Evolutionary conservation across 2,888 invertebrate species (phyloP).

Genomic region (Stratiomys singularior): DNA sequence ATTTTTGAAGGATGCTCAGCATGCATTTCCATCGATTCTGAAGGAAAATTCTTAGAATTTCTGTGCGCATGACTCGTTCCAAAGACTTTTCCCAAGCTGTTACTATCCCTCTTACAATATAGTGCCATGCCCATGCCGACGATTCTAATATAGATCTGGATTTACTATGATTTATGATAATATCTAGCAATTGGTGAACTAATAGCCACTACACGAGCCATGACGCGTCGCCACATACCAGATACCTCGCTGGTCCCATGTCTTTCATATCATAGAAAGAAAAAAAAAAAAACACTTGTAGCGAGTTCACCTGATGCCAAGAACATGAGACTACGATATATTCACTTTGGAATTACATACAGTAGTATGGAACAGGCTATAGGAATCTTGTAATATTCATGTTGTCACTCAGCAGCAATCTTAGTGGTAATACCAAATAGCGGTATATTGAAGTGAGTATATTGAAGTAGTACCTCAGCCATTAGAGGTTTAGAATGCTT

Average conservation of each 20-base stretch:
- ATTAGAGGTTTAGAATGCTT: neutral
- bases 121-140: constrained; percentile 14
- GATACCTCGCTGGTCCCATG: constrained; percentile 41
- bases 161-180: constrained; percentile 42
- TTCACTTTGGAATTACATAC: neutral
- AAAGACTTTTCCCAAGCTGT: no score
- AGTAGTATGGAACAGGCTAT: neutral
- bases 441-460: neutral
- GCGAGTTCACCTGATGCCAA: neutral
- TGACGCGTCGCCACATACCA: neutral
- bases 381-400: neutral
- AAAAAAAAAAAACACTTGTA: no score
- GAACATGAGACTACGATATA: neutral
- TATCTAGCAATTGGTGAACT: constrained; percentile 11
- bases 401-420: constrained; percentile 1
- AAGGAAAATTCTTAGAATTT: no score
- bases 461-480: neutral
- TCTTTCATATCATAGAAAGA: neutral
- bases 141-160: neutral
- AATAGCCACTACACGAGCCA: neutral
- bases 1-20: no score
- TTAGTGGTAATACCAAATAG: neutral
- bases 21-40: no score
- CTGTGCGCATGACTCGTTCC: no score
- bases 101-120: no score